Evolutionary conservation across 2,888 invertebrate genomes (phyloP).

Genomic region (Trissoscelio sp.): DNA sequence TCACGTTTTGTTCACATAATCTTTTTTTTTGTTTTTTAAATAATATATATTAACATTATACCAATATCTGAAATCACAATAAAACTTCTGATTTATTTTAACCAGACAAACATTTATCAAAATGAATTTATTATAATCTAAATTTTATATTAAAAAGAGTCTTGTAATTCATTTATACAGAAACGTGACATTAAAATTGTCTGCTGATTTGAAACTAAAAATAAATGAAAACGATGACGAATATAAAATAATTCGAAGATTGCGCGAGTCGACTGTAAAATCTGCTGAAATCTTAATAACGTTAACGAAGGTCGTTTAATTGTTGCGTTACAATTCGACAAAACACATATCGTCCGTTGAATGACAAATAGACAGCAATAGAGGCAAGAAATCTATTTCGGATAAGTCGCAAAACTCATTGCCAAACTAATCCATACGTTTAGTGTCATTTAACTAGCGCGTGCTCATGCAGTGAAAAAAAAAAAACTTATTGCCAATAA

Average conservation of each 20-base stretch:
- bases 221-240: not conserved
- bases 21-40: too few relatives aligned
- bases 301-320: conserved; percentile 62
- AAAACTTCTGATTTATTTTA: too few relatives aligned
- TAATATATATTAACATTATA: too few relatives aligned
- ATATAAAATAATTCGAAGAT: conserved; percentile 1
- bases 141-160: too few relatives aligned
- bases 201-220: not conserved
- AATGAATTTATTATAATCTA: too few relatives aligned
- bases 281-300: conserved; percentile 32
- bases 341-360: conserved; percentile 49
- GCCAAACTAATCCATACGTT: conserved; percentile 70
- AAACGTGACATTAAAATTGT: too few relatives aligned
- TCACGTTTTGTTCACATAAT: too few relatives aligned
- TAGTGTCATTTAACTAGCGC: conserved; percentile 51
- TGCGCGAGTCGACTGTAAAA: not conserved
- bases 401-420: conserved; percentile 71
- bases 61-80: too few relatives aligned
- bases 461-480: conserved; percentile 29
- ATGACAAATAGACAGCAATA: conserved; percentile 51
- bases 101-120: too few relatives aligned
- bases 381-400: conserved; percentile 62
- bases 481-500: too few relatives aligned
- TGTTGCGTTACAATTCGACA: conserved; percentile 48
- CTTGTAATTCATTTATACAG: too few relatives aligned